Evolutionary conservation across 1,140 invertebrate genomes (phyloP), one percentile per base, ranked within the genome.

Genomic region (Lasioglossum albipes): DNA sequence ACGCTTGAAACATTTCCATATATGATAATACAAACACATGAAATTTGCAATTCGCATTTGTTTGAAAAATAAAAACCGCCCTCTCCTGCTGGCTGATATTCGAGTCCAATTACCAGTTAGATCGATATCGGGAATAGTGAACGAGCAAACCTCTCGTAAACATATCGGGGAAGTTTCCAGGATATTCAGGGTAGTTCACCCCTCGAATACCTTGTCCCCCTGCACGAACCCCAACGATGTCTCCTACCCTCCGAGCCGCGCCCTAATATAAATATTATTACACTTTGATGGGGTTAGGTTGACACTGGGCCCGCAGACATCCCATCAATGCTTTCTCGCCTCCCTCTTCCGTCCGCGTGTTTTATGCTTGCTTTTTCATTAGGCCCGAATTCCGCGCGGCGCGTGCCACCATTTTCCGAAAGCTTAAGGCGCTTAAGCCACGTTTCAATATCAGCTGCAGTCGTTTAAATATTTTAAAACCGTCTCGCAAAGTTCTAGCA

Each of bases 211-310:
- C 27, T 90, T 59, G 61, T 68, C 81, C 76, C 83, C 82, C 49
- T 66, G 22, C 59, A 61, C 75, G 75, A 85, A 85, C 87, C 89
- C 84, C 82, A 84, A 84, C 81, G 79, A 85, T 83, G 84, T 83
- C 86, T 79, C 89, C 82, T 59, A 89, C 89, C 88, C 89, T 90
- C 84, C 87, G 71, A 82, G 89, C 86, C 89, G 89, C 90, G 85
- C 91, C 92, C 92, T 93, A 92, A 93, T 93, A 93, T 93, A 93
- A 93, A 93, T 93, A 93, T 93, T 93, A 93, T 93, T 93, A 93
- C 91, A 93, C 89, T 92, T 93, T 92, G 92, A 93, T 93, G 87
- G 92, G 92, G 91, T 93, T 92, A 92, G 89, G 89, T 91, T 92
- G 92, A 92, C 91, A 92, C 89, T 91, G 89, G 89, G 69, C 82